Conservation (phyloP, 2,888 invertebrate species). For the Prionchulus punctatus region DNA sequence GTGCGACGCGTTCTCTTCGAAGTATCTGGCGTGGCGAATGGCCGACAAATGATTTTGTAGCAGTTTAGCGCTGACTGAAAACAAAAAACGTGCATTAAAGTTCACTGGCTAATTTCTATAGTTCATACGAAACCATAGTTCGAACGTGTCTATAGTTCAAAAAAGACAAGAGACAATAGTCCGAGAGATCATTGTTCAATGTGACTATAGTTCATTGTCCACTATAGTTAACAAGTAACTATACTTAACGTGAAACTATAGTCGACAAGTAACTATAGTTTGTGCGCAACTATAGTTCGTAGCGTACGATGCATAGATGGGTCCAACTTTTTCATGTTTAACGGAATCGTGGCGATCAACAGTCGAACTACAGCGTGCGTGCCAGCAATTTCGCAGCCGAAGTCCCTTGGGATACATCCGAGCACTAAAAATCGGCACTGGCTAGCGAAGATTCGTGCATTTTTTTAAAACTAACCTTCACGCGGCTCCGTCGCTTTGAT, state of each 20-base stretch:
- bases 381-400: conserved; percentile 74
- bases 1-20: conserved; percentile 91
- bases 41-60: conserved; percentile 79
- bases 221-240: too few relatives aligned
- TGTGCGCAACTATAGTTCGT: too few relatives aligned
- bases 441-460: conserved; percentile 39
- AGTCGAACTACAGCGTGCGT: conserved; percentile 70
- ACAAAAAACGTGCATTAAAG: neutral
- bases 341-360: conserved; percentile 79
- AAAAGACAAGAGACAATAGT: neutral
- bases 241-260: neutral
- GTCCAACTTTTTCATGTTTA: conserved; percentile 79
- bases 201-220: too few relatives aligned
- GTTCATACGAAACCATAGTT: conserved; percentile 1
- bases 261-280: neutral
- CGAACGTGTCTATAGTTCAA: neutral
- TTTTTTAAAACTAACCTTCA: conserved; percentile 26
- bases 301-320: conserved; percentile 53
- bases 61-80: conserved; percentile 47
- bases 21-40: conserved; percentile 89
- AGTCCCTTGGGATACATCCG: conserved; percentile 18
- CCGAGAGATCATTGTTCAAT: too few relatives aligned
- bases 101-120: too few relatives aligned
- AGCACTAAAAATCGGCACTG: conserved; percentile 20
- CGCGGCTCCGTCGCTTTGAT: conserved; percentile 47